These are phyloP conservation scores for Pseudococcus viburni DNA, from an alignment of 2,888 invertebrate species.

Conservation along the genomic window DNA sequence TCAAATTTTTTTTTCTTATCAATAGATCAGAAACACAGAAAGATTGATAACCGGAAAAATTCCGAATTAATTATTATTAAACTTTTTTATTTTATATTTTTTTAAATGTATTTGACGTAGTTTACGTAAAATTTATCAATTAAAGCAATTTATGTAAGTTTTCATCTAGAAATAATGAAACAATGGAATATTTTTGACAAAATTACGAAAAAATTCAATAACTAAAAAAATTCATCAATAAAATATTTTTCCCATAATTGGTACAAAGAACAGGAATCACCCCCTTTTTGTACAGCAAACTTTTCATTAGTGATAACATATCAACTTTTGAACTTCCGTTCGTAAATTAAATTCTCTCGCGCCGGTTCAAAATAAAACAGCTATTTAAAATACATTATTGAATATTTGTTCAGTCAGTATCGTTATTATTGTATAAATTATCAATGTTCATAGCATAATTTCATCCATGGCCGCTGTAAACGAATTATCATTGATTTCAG, in stretches of 20 bases:
- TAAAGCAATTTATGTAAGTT: too few relatives aligned
- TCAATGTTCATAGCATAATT: constrained; percentile 59
- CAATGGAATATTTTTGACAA: too few relatives aligned
- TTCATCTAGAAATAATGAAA: too few relatives aligned
- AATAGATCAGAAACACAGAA: neutral
- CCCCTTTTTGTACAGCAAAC: too few relatives aligned
- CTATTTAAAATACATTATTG: neutral
- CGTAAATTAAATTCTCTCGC: neutral
- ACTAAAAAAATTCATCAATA: too few relatives aligned
- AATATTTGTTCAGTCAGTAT: constrained; percentile 3
- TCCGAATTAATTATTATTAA: neutral
- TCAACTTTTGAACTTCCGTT: neutral
- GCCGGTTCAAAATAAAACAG: neutral
- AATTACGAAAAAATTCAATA: too few relatives aligned
- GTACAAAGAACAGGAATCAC: too few relatives aligned
- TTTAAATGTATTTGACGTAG: neutral
- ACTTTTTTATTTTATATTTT: neutral
- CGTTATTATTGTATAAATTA: neutral
- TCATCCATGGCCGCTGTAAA: constrained; percentile 58
- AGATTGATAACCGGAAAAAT: neutral
- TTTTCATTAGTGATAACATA: too few relatives aligned
- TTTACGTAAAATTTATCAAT: too few relatives aligned
- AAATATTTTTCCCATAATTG: too few relatives aligned
- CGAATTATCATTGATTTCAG: constrained; percentile 39
- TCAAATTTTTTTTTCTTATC: neutral